These are phyloP conservation scores for Paraescarpia echinospica DNA, from an alignment of 1,140 invertebrate genomes.

Conservation along the genomic window DNA sequence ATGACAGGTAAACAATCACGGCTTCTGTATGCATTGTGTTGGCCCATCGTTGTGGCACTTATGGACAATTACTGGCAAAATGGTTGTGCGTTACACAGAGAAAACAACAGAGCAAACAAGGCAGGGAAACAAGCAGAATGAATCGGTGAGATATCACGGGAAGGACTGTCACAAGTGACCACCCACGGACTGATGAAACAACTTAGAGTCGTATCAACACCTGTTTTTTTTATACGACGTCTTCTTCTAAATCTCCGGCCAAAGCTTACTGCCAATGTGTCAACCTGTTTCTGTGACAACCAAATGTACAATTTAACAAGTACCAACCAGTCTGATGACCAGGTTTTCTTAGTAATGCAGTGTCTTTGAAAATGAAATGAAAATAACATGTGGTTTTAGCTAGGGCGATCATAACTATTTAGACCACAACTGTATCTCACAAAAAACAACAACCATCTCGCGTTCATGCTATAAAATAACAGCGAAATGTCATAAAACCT, in stretches of 20 bases:
- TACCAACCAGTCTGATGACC: background rate
- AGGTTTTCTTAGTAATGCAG: background rate
- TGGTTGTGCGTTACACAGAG: background rate
- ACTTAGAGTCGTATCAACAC: background rate
- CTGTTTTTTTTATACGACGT: background rate
- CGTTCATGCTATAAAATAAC: background rate
- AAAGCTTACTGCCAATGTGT: background rate
- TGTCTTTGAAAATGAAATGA: background rate
- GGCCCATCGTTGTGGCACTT: background rate
- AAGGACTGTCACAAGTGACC: background rate
- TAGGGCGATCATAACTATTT: background rate
- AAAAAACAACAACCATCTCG: background rate
- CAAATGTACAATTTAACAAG: background rate
- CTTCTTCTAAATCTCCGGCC: background rate
- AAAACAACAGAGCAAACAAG: background rate
- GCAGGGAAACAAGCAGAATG: background rate
- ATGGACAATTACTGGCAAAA: background rate
- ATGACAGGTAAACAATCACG: background rate
- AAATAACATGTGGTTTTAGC: background rate
- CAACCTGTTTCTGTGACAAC: background rate
- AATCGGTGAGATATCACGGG: background rate
- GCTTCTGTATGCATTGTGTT: background rate
- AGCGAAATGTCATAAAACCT: background rate
- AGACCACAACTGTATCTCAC: background rate
- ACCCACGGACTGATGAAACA: background rate